These are phyloP conservation scores for Meteorus colon DNA, from an alignment of 2,888 invertebrate genomes.

Conservation along the genomic window DNA sequence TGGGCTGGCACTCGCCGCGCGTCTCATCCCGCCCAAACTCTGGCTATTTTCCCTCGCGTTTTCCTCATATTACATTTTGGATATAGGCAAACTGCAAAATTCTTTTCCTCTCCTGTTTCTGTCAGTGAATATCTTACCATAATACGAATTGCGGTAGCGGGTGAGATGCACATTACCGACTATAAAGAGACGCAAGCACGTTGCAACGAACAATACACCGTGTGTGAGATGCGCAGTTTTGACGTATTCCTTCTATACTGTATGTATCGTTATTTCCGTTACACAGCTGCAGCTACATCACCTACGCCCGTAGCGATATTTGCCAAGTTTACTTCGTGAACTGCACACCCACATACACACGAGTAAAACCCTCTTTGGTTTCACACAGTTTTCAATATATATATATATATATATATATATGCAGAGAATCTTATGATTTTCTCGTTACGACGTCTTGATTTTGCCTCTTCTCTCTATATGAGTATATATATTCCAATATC, in stretches of 20 bases:
- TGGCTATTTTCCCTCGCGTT: conserved; percentile 60
- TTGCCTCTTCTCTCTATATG: not conserved
- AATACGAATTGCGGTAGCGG: conserved; percentile 54
- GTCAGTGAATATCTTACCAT: conserved; percentile 71
- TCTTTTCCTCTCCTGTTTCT: conserved; percentile 62
- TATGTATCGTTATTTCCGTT: conserved; percentile 47
- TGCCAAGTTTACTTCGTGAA: conserved; percentile 36
- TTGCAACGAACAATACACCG: not conserved
- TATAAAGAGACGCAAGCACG: conserved; percentile 8
- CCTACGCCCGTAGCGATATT: conserved; percentile 27
- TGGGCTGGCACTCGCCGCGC: conserved; percentile 46
- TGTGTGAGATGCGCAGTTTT: conserved; percentile 46
- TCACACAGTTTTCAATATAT: conserved; percentile 16
- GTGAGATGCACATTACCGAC: conserved; percentile 7
- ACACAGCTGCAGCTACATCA: conserved; percentile 48
- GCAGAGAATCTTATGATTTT: not conserved
- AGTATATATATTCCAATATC: conserved; percentile 21
- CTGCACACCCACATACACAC: not conserved
- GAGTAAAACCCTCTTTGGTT: not conserved
- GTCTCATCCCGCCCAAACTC: conserved; percentile 48
- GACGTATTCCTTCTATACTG: conserved; percentile 47
- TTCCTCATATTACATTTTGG: conserved; percentile 69
- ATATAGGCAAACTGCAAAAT: conserved; percentile 65
- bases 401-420: not conserved
- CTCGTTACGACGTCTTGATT: not conserved